Evolutionary conservation across 1,140 invertebrate genomes (phyloP), one percentile per base, ranked within the genome.

Genomic region (Sipha flava): DNA sequence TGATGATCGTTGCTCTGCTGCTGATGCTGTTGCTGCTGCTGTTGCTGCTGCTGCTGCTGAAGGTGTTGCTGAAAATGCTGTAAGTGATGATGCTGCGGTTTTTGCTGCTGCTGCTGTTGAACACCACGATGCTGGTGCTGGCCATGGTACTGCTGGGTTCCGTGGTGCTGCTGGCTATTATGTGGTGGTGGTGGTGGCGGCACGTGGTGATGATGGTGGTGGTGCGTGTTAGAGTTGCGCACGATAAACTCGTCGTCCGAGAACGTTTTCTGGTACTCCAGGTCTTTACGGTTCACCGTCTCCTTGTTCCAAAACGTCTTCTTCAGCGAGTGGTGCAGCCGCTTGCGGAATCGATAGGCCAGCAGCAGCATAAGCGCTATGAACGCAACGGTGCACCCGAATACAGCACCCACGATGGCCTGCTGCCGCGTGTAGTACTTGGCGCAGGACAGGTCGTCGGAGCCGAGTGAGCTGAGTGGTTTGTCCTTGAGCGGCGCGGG

Each of bases 201-300:
- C 9, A 21, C 16, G 6, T 49, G 47, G 21, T 26, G 84, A 52
- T 84, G 85, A 7, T 83, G 83, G 40, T 83, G 83, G 3, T 84
- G 84, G 12, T 84, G 85, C 0, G 84, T 82, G 72, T 84, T 84
- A 0, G 85, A 87, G 14, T 90, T 87, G 18, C 92, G 87, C 18
- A 92, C 89, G 84, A 92, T 93, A 85, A 92, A 93, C 81, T 94
- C 93, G 83, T 94, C 93, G 26, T 93, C 92, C 21, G 92, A 92
- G 84, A 92, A 93, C 2, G 93, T 94, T 86, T 95, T 94, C 84
- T 94, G 92, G 84, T 95, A 95, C 84, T 94, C 93, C 70, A 93
- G 90, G 85, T 94, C 93, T 83, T 94, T 95, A 9, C 92, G 88
- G 2, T 90, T 90, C 21, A 47, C 72, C 4, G 90, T 88, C 7